Evolutionary conservation across 2,888 invertebrate species (phyloP), one percentile per base, ranked within the genome.

Genomic region (Hypselothyrea guttata): DNA sequence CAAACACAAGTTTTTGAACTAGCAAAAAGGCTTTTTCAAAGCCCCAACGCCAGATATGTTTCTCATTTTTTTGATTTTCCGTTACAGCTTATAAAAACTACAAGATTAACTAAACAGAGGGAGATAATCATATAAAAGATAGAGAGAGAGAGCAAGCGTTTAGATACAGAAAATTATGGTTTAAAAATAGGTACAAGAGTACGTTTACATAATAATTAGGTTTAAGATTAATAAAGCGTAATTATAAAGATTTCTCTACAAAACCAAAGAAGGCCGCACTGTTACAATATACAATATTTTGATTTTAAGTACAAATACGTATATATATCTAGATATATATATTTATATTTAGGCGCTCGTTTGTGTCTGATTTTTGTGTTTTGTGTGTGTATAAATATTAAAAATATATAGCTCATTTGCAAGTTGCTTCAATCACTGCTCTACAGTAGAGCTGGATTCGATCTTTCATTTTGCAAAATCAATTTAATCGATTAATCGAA

Each of bases 141-240:
- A 40, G 62, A 53, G 51, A 49, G 38, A 44, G 48, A 49, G 45
- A 59, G 38, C 44, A 67, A 64, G 57, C 52, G 58, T 49, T 62
- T 61, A 64, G 48, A 67, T 45, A 70, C 67, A 69, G 67, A 58
- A 60, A 45, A 44, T 16, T 2, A 48, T 57, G 51, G 44, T 56
- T 63, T 79, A 68, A 68, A 76, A 55, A 60, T 82, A 78, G 75
- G 76, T 75, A 78, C 74, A 37, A 61, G 53, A 71, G 72, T 81
- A 71, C 57, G 47, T 49, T 75, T 71, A 75, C 55, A 64, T 65
- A 60, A 75, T 72, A 61, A 65, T 67, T 27, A n/a, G 37, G 11
- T 54, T 76, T 76, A 81, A 81, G 74, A 83, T 83, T 83, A 85
- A 85, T 83, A 85, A 83, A 83, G 83, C 83, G 85, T 85, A 85